Conservation (phyloP, 2,888 invertebrate species). For the Stomorhina lunata region DNA sequence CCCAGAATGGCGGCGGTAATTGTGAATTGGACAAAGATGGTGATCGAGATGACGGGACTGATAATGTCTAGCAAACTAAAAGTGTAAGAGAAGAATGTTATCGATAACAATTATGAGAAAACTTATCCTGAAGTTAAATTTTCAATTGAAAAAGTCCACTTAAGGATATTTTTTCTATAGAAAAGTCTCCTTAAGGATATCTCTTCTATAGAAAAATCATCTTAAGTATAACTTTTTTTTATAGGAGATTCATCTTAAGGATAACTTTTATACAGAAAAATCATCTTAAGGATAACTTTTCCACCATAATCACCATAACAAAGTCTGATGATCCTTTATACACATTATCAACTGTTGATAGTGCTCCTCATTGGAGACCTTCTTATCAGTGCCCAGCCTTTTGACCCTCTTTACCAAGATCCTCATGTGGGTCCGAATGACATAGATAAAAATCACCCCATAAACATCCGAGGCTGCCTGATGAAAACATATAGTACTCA, state of each 20-base stretch:
- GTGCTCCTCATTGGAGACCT: conserved; percentile 43
- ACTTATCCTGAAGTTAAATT: background rate
- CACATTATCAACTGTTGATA: conserved; percentile 63
- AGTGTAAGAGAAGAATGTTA: background rate
- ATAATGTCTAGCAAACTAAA: conserved; percentile 64
- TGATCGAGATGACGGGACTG: conserved; percentile 64
- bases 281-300: too few relatives aligned
- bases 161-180: too few relatives aligned
- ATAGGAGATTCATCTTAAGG: too few relatives aligned
- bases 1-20: conserved; percentile 64
- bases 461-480: conserved; percentile 66
- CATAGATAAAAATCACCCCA: conserved; percentile 62
- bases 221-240: too few relatives aligned
- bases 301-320: conserved; percentile 64
- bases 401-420: conserved; percentile 58
- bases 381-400: conserved; percentile 23
- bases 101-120: background rate
- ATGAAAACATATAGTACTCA: conserved; percentile 58
- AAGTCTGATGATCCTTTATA: conserved; percentile 67
- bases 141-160: too few relatives aligned
- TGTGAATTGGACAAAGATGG: conserved; percentile 66
- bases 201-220: too few relatives aligned
- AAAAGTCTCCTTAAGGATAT: too few relatives aligned
- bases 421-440: conserved; percentile 59
- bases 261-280: too few relatives aligned